phyloP scores from a whole-genome alignment of 1,140 invertebrate genomes.

The Zelostemma sp. region DNA sequence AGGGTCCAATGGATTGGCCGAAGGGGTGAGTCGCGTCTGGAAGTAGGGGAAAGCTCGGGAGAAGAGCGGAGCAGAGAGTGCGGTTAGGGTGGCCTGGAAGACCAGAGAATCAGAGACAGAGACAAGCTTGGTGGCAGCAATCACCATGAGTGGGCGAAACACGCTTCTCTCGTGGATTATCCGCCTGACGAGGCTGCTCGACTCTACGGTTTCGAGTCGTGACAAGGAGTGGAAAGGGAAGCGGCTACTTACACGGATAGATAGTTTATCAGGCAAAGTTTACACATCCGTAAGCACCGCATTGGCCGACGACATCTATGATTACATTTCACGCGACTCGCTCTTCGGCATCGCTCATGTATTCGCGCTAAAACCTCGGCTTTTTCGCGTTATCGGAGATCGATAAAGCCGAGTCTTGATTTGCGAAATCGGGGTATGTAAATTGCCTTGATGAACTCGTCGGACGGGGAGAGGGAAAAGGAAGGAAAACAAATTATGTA shows the following conservation, averaged over 20 bases:
- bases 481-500: conserved; percentile 26
- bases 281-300: conserved; percentile 24
- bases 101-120: conserved; percentile 36
- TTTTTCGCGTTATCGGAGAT: background rate
- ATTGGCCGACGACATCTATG: conserved; percentile 31
- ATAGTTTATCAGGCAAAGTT: conserved; percentile 34
- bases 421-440: background rate
- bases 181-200: conserved; percentile 51
- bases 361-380: background rate
- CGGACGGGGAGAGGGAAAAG: background rate
- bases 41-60: conserved; percentile 10
- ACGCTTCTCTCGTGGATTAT: conserved; percentile 60
- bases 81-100: conserved; percentile 15
- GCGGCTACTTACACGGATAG: background rate
- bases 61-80: conserved; percentile 13
- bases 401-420: background rate
- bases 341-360: conserved; percentile 1
- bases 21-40: conserved; percentile 13
- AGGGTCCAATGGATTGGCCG: conserved; percentile 33
- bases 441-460: conserved; percentile 1
- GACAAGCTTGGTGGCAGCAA: conserved; percentile 54
- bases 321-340: conserved; percentile 18
- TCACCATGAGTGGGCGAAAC: conserved; percentile 65
- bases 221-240: conserved; percentile 33
- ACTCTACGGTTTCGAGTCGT: conserved; percentile 7